Evolutionary conservation across 2,113 vertebrate genomes (phyloP).

Genomic region (Vireo altiloquus): DNA sequence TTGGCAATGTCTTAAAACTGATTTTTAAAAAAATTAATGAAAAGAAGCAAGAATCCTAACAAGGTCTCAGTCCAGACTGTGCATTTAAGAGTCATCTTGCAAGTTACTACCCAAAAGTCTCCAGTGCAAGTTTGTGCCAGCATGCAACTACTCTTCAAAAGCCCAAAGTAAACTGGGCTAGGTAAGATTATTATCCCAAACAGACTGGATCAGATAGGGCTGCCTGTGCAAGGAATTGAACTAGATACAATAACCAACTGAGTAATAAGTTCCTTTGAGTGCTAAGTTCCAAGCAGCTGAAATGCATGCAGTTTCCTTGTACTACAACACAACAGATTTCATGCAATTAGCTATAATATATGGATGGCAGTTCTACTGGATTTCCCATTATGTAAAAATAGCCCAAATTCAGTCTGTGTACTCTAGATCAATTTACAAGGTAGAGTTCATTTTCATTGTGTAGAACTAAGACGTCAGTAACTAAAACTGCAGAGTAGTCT

Average conservation of each 20-base stretch:
- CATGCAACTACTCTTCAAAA: not conserved
- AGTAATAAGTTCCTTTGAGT: not conserved
- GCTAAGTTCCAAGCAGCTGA: constrained; percentile 1
- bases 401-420: not conserved
- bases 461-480: not conserved
- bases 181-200: not conserved
- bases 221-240: not conserved
- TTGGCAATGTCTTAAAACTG: not conserved
- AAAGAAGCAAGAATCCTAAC: not conserved
- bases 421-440: not conserved
- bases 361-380: not conserved
- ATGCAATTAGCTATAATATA: not conserved
- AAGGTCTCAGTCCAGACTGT: not conserved
- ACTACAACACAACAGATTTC: not conserved
- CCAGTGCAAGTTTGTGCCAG: not conserved
- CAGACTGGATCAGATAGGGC: not conserved
- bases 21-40: not conserved
- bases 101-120: not conserved
- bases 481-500: not conserved
- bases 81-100: not conserved
- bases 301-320: not conserved
- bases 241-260: not conserved
- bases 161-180: not conserved
- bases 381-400: not conserved
- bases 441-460: not conserved